Base-by-base conservation (phyloP, 2,888 invertebrate genomes). In the Pediacus dermestoides region DNA sequence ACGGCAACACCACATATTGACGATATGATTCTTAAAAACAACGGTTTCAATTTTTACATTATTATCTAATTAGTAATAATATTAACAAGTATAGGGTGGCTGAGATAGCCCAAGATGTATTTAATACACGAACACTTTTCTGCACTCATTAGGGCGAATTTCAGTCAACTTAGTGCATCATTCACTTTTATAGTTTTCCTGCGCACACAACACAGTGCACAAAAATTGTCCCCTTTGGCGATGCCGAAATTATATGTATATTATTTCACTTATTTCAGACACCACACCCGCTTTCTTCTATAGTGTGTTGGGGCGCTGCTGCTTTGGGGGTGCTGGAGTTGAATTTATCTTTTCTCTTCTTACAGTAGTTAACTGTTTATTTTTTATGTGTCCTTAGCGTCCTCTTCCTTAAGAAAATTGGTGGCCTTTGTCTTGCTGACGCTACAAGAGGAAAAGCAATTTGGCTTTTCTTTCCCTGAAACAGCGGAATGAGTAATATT, bases 151-250 rank as follows among this genome's bases (percentile, higher is more conserved):
- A 44, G 39, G 30, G 30, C 40, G 12, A 31, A 38, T 33, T 40
- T 46, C 39, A 31, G 40, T 42, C 43, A 42, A 40, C 40, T 46
- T 41, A 46, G 43, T 46, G 40, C 46, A 46, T 46, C 41, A 44
- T 41, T 46, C 41, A 46, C 46, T 38, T 39, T 42, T 42, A 39
- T 30, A 37, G 37, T 47, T 21, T 34, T 26, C 10, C 10, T 23
- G 10, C 3, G 10, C 23, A 36, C 44, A 26, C 41, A 16, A 27
- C 36, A 32, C 35, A 32, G 16, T 31, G 30, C 16, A 30, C 22
- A 16, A 9, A 11, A 25, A 16, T 10, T 26, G 12, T 26, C 25
- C 33, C 9, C 18, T 32, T 33, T 3, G 23, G 23, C 23, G 8
- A 18, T 34, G 36, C 39, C 34, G 30, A 37, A 44, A 38, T 39